Evolutionary conservation across 2,113 vertebrate genomes (phyloP).

Genomic region (Rhinogobius similis): DNA sequence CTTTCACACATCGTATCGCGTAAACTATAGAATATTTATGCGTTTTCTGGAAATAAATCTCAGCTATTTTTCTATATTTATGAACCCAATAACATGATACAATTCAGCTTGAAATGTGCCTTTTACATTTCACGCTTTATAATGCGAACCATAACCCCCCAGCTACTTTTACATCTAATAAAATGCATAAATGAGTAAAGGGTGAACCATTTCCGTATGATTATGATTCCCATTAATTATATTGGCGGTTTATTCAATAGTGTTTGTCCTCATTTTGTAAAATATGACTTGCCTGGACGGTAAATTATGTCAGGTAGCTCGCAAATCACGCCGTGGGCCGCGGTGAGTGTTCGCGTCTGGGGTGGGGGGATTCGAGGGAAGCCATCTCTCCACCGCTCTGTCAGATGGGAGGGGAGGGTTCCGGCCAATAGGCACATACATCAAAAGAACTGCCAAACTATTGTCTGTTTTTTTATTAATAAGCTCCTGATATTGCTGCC

Average conservation of each 20-base stretch:
- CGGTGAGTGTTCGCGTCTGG: constrained; percentile 50
- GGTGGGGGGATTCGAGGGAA: constrained; percentile 61
- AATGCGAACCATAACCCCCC: constrained; percentile 14
- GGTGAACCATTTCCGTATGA: constrained; percentile 51
- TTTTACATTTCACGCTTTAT: constrained; percentile 3
- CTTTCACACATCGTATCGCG: not conserved
- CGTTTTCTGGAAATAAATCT: not conserved
- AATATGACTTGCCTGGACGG: constrained; percentile 53
- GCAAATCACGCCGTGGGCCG: constrained; percentile 58
- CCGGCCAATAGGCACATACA: constrained; percentile 68
- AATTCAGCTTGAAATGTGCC: not conserved
- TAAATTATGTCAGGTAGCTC: constrained; percentile 70
- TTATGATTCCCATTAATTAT: constrained; percentile 65
- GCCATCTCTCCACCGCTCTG: constrained; percentile 65
- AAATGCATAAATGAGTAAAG: constrained; percentile 26
- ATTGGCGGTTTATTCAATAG: constrained; percentile 60
- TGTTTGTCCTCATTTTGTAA: constrained; percentile 66
- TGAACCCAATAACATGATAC: not conserved
- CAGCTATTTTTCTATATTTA: not conserved
- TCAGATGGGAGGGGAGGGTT: constrained; percentile 41
- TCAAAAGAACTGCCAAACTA: constrained; percentile 77
- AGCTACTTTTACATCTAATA: constrained; percentile 35
- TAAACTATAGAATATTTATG: not conserved
- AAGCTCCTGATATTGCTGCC: constrained; percentile 69
- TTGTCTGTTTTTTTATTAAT: constrained; percentile 77